Evolutionary conservation across 2,888 invertebrate species (phyloP).

Genomic region (Coremacera marginata): DNA sequence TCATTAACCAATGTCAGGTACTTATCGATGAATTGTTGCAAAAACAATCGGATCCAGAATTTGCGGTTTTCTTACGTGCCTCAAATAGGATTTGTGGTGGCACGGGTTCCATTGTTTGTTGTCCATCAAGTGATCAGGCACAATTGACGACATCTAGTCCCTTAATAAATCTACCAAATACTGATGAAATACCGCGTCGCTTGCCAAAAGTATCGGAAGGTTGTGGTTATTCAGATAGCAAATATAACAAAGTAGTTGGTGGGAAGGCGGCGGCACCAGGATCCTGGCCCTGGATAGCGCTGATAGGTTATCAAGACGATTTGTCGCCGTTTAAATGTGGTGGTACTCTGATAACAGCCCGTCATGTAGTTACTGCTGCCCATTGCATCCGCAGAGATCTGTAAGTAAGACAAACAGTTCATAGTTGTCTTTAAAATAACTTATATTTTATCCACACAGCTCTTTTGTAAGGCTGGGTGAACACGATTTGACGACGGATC

Average conservation of each 20-base stretch:
- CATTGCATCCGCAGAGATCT: conserved; percentile 62
- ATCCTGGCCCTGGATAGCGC: conserved; percentile 85
- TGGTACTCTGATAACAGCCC: conserved; percentile 70
- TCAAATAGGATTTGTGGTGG: conserved; percentile 60
- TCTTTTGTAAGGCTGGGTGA: conserved; percentile 80
- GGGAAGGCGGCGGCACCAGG: conserved; percentile 78
- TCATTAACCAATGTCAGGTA: conserved; percentile 54
- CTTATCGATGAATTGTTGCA: conserved; percentile 53
- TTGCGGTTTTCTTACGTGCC: conserved; percentile 54
- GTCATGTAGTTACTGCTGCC: conserved; percentile 78
- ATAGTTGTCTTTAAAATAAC: neutral
- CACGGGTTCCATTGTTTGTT: conserved; percentile 58
- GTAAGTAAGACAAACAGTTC: conserved; percentile 53
- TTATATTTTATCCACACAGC: conserved; percentile 44
- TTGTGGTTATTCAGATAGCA: conserved; percentile 75
- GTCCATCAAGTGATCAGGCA: conserved; percentile 53
- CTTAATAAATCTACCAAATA: conserved; percentile 35
- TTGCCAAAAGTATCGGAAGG: conserved; percentile 68
- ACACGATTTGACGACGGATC: conserved; percentile 76
- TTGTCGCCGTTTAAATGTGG: conserved; percentile 68
- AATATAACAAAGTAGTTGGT: conserved; percentile 78
- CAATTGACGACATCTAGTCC: conserved; percentile 33
- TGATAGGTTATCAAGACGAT: conserved; percentile 76
- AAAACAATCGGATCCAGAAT: conserved; percentile 55
- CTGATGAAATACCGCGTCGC: conserved; percentile 55